Conservation (phyloP, 2,888 invertebrate genomes). For the Acleris holmiana region DNA sequence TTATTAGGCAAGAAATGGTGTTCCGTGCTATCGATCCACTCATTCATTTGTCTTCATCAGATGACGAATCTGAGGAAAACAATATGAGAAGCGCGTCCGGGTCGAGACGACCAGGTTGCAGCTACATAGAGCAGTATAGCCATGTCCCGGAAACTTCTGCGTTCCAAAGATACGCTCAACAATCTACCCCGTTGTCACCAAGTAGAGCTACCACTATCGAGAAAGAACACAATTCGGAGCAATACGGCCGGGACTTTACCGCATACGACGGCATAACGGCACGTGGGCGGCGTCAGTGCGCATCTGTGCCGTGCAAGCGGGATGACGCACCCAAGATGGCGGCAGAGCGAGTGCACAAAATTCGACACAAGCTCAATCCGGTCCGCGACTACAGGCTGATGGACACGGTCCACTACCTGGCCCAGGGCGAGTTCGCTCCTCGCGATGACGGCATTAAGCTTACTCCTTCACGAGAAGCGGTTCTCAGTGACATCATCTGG, state of each 20-base stretch:
- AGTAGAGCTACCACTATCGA: constrained; percentile 71
- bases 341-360: constrained; percentile 75
- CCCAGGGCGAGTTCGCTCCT: constrained; percentile 80
- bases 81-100: constrained; percentile 53
- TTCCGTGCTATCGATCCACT: constrained; percentile 66
- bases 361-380: constrained; percentile 76
- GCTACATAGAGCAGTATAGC: constrained; percentile 76
- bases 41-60: constrained; percentile 64
- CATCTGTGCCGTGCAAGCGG: constrained; percentile 74
- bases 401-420: constrained; percentile 80
- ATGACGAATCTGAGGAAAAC: constrained; percentile 61
- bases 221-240: constrained; percentile 77
- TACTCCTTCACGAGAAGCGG: constrained; percentile 77
- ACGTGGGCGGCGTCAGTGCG: constrained; percentile 70
- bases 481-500: constrained; percentile 78
- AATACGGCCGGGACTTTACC: constrained; percentile 76
- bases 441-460: constrained; percentile 78
- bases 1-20: constrained; percentile 71
- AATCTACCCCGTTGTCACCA: constrained; percentile 63
- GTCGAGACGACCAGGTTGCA: constrained; percentile 64
- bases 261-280: constrained; percentile 77
- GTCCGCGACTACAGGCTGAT: constrained; percentile 77
- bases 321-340: constrained; percentile 70
- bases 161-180: constrained; percentile 71
- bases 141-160: constrained; percentile 76